Base-by-base conservation (phyloP, 2,888 invertebrate species). In the Gymnoscelis rufifasciata region DNA sequence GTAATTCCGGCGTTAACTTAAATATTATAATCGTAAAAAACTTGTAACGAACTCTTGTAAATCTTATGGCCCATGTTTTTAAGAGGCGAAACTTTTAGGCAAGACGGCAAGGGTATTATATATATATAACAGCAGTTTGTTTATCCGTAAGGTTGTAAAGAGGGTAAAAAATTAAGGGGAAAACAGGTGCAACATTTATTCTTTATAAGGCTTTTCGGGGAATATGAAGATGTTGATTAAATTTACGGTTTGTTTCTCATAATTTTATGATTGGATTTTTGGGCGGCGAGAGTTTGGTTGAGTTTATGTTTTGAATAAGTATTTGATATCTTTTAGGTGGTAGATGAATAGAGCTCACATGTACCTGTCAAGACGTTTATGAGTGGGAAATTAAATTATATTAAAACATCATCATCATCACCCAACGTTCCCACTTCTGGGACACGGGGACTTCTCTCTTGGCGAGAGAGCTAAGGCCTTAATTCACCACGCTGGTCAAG, bases 21-120 rank as follows among this genome's bases (percentile, higher is more conserved):
- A 23, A 35, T 35, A 35, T 35, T 19, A 35, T 10, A 19, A 35
- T 11, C 35, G 19, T 35, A 35, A 35, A 19, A 31, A 35, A 19
- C 35, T 35, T 35, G 19, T 35, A 7, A 19, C 7, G 10, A 23
- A 35, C 19, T 33, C 1, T 30, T 15, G 6, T 15, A 33, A 33
- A 19, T 8, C 28, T 6, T 2, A 15, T 5, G 13, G 6, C 7
- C 7, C 35, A 11, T 35, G 7, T 2, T 5, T 4, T 13, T 35
- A 35, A 23, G 19, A 35, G 19, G 19, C 10, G n/a, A 33, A 19
- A 19, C 19, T 11, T 35, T 35, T 35, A 6, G 10, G 10, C n/a
- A 19, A 23, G 15, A 15, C 1, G 1, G 35, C 15, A 23, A 35
- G 7, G 19, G 19, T 19, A 19, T 11, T 19, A 23, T 35, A 15